Percentiles rank a stretch among this genome's conserved stretches.
These are phyloP conservation scores for Chamaetylas fuelleborni DNA, from an alignment of 2,113 vertebrate species.

Conservation along the genomic window DNA sequence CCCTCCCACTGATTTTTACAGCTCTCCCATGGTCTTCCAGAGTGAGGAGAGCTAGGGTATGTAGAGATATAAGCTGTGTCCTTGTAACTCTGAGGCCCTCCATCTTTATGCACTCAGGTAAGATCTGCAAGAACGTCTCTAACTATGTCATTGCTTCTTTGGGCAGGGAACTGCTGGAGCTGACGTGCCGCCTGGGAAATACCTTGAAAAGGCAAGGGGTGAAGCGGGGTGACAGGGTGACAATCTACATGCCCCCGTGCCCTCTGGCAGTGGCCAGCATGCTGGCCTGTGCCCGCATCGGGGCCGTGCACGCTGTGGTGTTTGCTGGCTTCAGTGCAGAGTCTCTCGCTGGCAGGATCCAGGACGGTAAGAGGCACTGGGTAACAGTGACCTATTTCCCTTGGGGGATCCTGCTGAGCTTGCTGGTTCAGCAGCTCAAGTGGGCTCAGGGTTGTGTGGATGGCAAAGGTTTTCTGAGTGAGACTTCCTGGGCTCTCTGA, in stretches of 20 bases:
- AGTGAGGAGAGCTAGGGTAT: not conserved
- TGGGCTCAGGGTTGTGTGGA: not conserved
- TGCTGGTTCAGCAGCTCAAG: not conserved
- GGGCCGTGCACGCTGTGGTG: slow-evolving; percentile 77
- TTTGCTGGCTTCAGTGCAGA: slow-evolving; percentile 82
- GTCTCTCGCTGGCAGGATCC: slow-evolving; percentile 76
- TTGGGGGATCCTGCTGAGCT: not conserved
- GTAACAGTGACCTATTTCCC: accelerated
- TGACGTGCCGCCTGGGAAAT: slow-evolving; percentile 78
- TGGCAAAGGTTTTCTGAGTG: not conserved
- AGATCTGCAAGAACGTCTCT: not conserved
- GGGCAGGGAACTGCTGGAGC: slow-evolving; percentile 77
- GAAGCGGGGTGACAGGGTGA: slow-evolving; percentile 76
- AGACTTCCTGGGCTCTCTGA: not conserved
- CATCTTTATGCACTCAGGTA: accelerated
- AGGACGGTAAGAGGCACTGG: slow-evolving; percentile 72
- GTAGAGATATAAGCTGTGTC: not conserved
- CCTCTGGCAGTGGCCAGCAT: slow-evolving; percentile 80
- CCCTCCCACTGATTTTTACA: not conserved
- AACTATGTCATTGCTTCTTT: not conserved
- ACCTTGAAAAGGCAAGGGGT: slow-evolving; percentile 75
- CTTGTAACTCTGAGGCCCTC: not conserved
- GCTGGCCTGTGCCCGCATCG: slow-evolving; percentile 79
- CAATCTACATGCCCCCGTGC: slow-evolving; percentile 81
- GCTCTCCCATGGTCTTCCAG: not conserved